Percentiles rank a stretch among this genome's conserved stretches.
These are phyloP conservation scores for Cephus pulcher DNA, from an alignment of 2,888 invertebrate genomes.

Conservation along the genomic window DNA sequence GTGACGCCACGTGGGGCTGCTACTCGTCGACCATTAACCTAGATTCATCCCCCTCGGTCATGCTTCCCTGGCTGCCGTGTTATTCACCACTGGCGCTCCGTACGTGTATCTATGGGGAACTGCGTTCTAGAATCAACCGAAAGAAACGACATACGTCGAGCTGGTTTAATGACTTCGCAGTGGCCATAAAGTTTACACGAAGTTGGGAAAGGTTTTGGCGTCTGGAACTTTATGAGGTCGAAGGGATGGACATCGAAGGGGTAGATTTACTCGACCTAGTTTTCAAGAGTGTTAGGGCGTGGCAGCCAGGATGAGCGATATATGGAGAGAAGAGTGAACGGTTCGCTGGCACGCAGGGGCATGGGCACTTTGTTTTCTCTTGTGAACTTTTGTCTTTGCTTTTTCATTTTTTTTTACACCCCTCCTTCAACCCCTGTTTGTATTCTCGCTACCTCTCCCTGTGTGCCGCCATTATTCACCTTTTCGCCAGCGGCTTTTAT, in stretches of 20 bases:
- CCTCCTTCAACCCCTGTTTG: background rate
- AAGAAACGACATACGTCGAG: background rate
- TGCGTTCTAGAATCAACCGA: background rate
- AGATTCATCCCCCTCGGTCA: conserved; percentile 25
- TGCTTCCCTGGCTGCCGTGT: background rate
- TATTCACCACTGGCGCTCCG: background rate
- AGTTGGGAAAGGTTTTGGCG: background rate
- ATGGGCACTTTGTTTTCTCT: conserved; percentile 25
- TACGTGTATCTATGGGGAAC: background rate
- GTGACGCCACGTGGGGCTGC: background rate
- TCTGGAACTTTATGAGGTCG: background rate
- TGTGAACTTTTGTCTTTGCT: background rate
- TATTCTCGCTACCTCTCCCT: background rate
- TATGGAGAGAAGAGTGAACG: conserved; percentile 30
- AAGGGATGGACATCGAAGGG: background rate
- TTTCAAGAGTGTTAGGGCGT: conserved; percentile 40
- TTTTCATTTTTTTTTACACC: conserved; percentile 3
- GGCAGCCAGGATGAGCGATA: conserved; percentile 23
- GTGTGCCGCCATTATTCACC: background rate
- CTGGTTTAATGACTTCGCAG: background rate
- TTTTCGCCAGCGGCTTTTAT: background rate
- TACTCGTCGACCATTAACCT: conserved; percentile 37
- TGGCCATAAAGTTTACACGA: background rate
- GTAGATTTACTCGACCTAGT: conserved; percentile 37
- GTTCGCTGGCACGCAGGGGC: conserved; percentile 35